These are phyloP conservation scores for Spatulosminthurus flaviceps DNA, from an alignment of 2,888 invertebrate species.

Conservation along the genomic window DNA sequence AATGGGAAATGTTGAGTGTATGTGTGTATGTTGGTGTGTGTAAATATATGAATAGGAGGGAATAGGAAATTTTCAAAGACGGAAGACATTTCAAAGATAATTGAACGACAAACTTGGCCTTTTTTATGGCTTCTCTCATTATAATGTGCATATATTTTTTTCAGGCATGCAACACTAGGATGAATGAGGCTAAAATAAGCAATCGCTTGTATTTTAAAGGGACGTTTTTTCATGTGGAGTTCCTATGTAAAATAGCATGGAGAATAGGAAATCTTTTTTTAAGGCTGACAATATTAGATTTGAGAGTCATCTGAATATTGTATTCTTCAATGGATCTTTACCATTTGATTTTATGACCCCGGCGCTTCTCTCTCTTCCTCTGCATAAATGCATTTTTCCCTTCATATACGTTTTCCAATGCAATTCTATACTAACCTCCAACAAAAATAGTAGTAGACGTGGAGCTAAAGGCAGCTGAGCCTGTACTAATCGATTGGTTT, in stretches of 20 bases:
- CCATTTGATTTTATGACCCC: conserved; percentile 34
- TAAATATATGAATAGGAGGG: background rate
- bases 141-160: background rate
- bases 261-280: background rate
- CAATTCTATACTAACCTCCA: background rate
- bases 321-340: conserved; percentile 3
- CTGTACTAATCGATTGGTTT: conserved; percentile 34
- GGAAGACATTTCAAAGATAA: conserved; percentile 31
- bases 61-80: conserved; percentile 23
- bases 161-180: background rate
- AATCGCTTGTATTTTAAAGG: background rate
- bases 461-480: conserved; percentile 23
- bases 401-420: background rate
- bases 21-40: background rate
- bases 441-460: too few relatives aligned
- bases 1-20: background rate
- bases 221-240: background rate
- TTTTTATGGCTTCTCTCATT: conserved; percentile 31
- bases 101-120: conserved; percentile 34
- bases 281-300: conserved; percentile 4
- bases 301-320: background rate
- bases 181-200: background rate
- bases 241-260: background rate
- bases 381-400: conserved; percentile 27
- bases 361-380: conserved; percentile 14